These are phyloP conservation scores for Drosophila lowei DNA, from an alignment of 1,140 invertebrate species.

Conservation along the genomic window DNA sequence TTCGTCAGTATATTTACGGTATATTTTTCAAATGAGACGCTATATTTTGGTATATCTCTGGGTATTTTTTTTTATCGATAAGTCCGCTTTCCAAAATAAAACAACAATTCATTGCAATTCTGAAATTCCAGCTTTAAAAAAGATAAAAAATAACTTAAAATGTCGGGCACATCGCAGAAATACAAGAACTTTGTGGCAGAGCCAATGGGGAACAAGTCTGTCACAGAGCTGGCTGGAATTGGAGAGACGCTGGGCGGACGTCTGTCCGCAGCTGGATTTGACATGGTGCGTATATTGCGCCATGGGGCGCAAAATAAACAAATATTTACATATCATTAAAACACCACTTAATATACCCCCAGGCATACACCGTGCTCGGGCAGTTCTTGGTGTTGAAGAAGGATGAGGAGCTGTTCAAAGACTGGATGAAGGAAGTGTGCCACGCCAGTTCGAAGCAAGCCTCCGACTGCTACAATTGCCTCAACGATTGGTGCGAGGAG, in stretches of 20 bases:
- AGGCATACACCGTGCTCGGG: constrained; percentile 99
- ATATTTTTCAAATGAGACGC: too few relatives aligned
- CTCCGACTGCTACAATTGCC: constrained; percentile 95
- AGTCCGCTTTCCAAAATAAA: too few relatives aligned
- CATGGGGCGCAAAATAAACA: constrained; percentile 48
- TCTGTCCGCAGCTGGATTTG: constrained; percentile 92
- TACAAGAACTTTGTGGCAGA: constrained; percentile 97
- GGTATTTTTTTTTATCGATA: too few relatives aligned
- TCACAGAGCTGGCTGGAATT: constrained; percentile 96
- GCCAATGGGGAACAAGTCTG: constrained; percentile 97
- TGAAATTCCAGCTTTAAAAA: too few relatives aligned
- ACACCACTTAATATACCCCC: constrained; percentile 82
- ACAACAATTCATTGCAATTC: too few relatives aligned
- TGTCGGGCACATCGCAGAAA: constrained; percentile 97
- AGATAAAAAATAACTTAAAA: constrained; percentile 72
- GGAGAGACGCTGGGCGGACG: constrained; percentile 95
- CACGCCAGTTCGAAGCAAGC: constrained; percentile 96
- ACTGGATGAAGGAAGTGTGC: constrained; percentile 97
- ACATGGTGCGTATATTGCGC: constrained; percentile 88
- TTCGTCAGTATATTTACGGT: too few relatives aligned
- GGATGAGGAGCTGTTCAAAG: constrained; percentile 96
- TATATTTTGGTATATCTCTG: too few relatives aligned
- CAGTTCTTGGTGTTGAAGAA: constrained; percentile 98
- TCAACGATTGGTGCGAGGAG: constrained; percentile 98
- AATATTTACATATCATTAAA: not conserved